Evolutionary conservation across 2,888 invertebrate species (phyloP), one percentile per base, ranked within the genome.

Genomic region (Pachycephus smyrnensis): DNA sequence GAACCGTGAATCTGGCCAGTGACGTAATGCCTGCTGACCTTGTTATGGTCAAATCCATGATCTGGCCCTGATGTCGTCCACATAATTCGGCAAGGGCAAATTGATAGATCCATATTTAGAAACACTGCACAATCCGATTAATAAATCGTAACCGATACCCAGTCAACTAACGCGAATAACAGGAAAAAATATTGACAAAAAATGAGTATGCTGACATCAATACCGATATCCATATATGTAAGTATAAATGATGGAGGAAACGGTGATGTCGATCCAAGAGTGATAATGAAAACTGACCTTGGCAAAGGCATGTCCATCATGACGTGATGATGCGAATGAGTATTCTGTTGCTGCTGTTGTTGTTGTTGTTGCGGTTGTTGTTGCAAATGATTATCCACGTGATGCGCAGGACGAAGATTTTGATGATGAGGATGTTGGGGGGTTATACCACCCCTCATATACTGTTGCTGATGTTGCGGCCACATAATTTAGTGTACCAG

Each of bases 291-390:
- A 55, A 30, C 88, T 88, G 84, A 88, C 88, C 88, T 88, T 87
- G 86, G 80, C 76, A 81, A 79, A 82, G 81, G 82, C 69, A 84
- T 75, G 81, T 86, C 85, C 86, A 84, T 86, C 80, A 78, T 81
- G 82, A 80, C 75, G 75, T 68, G 73, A 35, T 79, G 77, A 23
- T 79, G 79, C 30, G 76, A 75, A 75, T 80, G 40, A 69, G 78
- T 82, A 23, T 78, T 82, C 37, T 80, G 82, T 4, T 40, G 75
- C 4, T 75, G 77, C n/a, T 77, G 80, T 23, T 76, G 79, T 9
- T 79, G 82, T 11, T 80, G 76, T 15, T 82, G 83, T 0, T 82
- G 83, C 75, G 81, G 82, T n/a, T 75, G 69, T 12, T 82, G 82
- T 75, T 82, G 79, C 15, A 75, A 12, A 76, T 71, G 82, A 68